Percentiles rank a stretch among this genome's conserved stretches.
phyloP scores from a whole-genome alignment of 37 sponge, comb jelly and placozoan genomes.

The Cladorhizidae sp. region DNA sequence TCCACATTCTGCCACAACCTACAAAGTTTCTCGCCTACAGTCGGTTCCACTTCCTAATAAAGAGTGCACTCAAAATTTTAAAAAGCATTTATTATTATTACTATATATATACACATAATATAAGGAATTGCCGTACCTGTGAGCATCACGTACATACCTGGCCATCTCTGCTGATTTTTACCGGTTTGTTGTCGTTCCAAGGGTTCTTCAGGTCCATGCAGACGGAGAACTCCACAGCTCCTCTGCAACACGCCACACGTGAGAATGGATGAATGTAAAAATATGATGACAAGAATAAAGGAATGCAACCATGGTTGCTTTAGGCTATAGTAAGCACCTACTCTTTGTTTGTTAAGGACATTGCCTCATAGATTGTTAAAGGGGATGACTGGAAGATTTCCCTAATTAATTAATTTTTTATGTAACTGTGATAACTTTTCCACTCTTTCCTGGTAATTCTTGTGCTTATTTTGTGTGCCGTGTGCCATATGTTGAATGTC shows the following conservation, averaged over 20 bases:
- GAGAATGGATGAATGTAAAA: background rate
- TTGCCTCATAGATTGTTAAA: too few species aligned
- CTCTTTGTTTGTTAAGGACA: background rate
- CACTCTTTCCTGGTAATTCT: too few species aligned
- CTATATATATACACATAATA: too few species aligned
- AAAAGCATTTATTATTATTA: too few species aligned
- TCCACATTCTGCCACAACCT: conserved; percentile 67
- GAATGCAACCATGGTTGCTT: too few species aligned
- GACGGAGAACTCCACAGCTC: conserved; percentile 73
- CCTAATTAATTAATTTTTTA: too few species aligned
- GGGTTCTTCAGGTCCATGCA: conserved; percentile 92
- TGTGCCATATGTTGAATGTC: too few species aligned
- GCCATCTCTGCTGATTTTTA: conserved; percentile 96
- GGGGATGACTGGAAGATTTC: too few species aligned
- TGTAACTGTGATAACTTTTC: too few species aligned
- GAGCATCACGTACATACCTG: conserved; percentile 49
- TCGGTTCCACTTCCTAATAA: conserved; percentile 82
- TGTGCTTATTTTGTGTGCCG: too few species aligned
- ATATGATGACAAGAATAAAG: background rate
- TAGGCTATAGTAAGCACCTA: background rate
- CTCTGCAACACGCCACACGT: conserved; percentile 47
- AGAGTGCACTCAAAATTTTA: background rate
- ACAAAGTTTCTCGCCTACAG: conserved; percentile 86
- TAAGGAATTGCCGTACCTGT: background rate
- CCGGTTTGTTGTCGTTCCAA: conserved; percentile 98